Base-by-base conservation (phyloP, 2,797 vertebrate species). In the Graptemys geographica region DNA sequence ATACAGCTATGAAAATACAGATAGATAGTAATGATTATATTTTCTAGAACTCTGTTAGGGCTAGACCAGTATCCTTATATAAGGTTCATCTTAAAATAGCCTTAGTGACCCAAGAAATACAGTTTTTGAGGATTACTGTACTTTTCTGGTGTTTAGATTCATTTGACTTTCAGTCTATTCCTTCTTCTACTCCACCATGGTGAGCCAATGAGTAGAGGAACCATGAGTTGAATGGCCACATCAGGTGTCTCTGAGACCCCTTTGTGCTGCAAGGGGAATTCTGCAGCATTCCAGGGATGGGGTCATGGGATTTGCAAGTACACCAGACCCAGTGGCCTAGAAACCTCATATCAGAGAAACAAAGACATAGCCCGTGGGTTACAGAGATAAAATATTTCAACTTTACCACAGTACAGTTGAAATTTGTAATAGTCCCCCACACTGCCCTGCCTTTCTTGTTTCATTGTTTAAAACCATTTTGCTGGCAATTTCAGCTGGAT, bases 1-100 rank as follows among this genome's bases (percentile, higher is more conserved):
- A 91, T 83, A 81, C 78, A 93, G 69, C 90, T 94, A 91, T 95
- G 94, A 97, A 97, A 96, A 78, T 53, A 52, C 28, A 69, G 92
- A 76, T 33, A 92, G 91, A 95, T 85, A 85, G 27, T 25, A 78
- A 57, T 89, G 80, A 93, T 81, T 74, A 80, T 28, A 1, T 90
- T 91, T 94, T 91, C 86, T 81, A 65, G 28, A 87, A 92, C 13
- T 87, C 33, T 41, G 5, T 72, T 59, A 87, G 21, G 47, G 44
- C 31, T 88, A 57, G 78, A 90, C 56, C 15, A n/a, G 80, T 31
- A 1, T 65, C 84, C 55, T 16, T 82, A 90, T 12, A 89, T 78
- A 84, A 88, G 8, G 79, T 93, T 92, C 2, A 52, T 92, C 87
- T 96, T 92, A 85, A 95, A 96, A 88, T 79, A 59, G 57, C 41